phyloP scores from a whole-genome alignment of 2,113 vertebrate species.

The Cyanistes caeruleus region DNA sequence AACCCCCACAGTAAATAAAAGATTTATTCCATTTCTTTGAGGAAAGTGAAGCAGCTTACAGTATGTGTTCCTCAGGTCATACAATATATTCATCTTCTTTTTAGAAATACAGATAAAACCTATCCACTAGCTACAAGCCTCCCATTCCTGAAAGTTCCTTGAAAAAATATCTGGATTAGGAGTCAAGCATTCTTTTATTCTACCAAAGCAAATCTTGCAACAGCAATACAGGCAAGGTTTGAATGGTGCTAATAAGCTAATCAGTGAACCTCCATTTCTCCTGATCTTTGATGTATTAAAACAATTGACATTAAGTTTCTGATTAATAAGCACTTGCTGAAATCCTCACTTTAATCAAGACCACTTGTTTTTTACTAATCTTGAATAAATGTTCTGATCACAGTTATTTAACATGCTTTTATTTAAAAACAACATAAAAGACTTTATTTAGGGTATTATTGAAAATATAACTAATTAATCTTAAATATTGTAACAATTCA shows the following conservation, averaged over 20 bases:
- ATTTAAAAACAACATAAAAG: background rate
- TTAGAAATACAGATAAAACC: background rate
- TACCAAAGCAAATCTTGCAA: background rate
- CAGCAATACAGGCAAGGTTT: background rate
- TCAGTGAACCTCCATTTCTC: background rate
- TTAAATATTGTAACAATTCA: background rate
- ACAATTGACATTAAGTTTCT: background rate
- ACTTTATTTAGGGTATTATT: background rate
- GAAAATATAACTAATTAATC: background rate
- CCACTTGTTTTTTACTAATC: background rate
- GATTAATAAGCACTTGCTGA: background rate
- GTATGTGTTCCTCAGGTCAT: background rate
- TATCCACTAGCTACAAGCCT: background rate
- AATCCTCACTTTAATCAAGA: conserved; percentile 18
- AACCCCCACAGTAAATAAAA: background rate
- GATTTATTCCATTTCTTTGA: background rate
- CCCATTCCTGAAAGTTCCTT: background rate
- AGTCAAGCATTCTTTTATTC: background rate
- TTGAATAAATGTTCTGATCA: background rate
- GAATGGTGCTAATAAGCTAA: conserved; percentile 14
- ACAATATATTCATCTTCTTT: background rate
- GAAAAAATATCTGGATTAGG: background rate
- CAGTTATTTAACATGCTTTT: background rate
- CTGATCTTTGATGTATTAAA: background rate
- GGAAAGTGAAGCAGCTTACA: background rate